These are phyloP conservation scores for Abrostola triplasia DNA, from an alignment of 2,888 invertebrate species.

Conservation along the genomic window DNA sequence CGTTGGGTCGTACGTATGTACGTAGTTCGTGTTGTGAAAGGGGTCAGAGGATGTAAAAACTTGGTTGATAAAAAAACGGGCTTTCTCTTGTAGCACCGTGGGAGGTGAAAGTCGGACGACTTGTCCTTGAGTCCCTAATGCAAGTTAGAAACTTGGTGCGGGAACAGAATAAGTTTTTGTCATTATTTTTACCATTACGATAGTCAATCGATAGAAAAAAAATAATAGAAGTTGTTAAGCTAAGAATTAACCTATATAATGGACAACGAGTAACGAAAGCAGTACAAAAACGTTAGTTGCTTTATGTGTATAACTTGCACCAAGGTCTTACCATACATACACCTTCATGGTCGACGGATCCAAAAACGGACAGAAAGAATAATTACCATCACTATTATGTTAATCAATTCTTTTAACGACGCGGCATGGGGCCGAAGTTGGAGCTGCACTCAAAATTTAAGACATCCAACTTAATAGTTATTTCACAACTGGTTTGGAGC, in stretches of 20 bases:
- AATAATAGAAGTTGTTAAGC: constrained; percentile 23
- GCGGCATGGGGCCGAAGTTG: constrained; percentile 63
- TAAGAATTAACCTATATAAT: constrained; percentile 33
- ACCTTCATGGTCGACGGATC: constrained; percentile 61
- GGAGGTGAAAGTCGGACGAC: constrained; percentile 80
- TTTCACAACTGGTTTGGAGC: constrained; percentile 49
- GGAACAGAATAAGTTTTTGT: constrained; percentile 44
- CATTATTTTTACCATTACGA: constrained; percentile 29
- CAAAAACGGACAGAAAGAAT: constrained; percentile 70
- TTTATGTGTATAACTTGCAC: constrained; percentile 53
- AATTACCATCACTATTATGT: constrained; percentile 72
- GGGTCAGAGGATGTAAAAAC: constrained; percentile 70
- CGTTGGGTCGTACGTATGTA: constrained; percentile 42
- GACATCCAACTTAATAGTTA: constrained; percentile 44
- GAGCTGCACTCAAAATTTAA: constrained; percentile 52
- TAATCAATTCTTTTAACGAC: constrained; percentile 72
- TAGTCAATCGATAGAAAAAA: constrained; percentile 27
- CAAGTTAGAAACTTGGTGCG: constrained; percentile 65
- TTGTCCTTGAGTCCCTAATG: constrained; percentile 77
- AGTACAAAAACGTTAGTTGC: constrained; percentile 32
- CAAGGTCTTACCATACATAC: constrained; percentile 52
- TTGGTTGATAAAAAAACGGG: constrained; percentile 60
- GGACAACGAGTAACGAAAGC: constrained; percentile 15
- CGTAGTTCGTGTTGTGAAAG: constrained; percentile 58
- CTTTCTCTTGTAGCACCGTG: constrained; percentile 77